Evolutionary conservation across 2,113 vertebrate species (phyloP), one percentile per base, ranked within the genome.

Genomic region (Catagonus wagneri): DNA sequence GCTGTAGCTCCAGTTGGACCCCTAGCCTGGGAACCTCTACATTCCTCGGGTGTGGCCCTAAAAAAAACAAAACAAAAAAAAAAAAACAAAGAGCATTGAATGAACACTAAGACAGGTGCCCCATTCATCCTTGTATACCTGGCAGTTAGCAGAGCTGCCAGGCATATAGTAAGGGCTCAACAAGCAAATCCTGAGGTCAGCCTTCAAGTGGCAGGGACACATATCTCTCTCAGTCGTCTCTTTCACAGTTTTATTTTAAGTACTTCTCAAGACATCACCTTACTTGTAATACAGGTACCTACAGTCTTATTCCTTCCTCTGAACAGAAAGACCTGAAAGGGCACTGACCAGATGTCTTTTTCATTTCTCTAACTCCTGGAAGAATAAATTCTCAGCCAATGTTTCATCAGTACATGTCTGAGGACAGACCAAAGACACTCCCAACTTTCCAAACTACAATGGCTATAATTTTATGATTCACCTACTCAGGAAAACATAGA

Each of bases 381-480:
- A 87, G n/a, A 81, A 87, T 44, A 12, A 96, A 90, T 87, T 96
- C 25, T 69, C 52, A 96, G 83, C 52, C 61, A 89, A 39, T 69
- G 61, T 86, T 83, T 68, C n/a, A 87, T 68, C n/a, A 27, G 36
- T 19, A 72, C 6, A 60, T 17, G 25, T 27, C 60, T 58, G 22
- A 79, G 32, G 58, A 68, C 66, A 79, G 19, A 66, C 36, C 34
- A 90, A 0, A 80, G 36, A 88, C 25, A 78, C 32, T 15, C 52
- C 81, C 39, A 90, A 87, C 32, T 81, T 87, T 2, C 66, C 81
- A 75, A 75, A 86, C 34, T 58, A 81, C 52, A 81, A 54, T 15
- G 36, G 20, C 36, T 75, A 2, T 68, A 86, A 60, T 32, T 44
- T 25, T 80, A 50, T 65, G 58, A 86, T 58, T 89, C 25, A 27